Conservation (phyloP, 2,113 vertebrate species). For the Sinocyclocheilus grahami region DNA sequence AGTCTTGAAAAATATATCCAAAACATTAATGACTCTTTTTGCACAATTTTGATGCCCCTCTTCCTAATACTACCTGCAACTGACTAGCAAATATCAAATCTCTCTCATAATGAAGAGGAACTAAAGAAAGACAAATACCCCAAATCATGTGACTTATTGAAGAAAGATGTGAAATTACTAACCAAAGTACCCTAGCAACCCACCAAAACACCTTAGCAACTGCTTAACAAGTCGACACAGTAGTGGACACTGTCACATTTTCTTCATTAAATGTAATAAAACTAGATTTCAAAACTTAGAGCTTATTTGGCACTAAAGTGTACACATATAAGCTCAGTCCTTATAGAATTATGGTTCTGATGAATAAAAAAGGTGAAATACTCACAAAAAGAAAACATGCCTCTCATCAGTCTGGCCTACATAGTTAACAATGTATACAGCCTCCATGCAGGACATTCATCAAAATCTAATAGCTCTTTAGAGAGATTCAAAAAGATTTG, state of each 20-base stretch:
- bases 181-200: no score
- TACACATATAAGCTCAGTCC: background rate
- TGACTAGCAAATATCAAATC: no score
- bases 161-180: no score
- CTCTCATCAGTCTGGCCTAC: conserved; percentile 9
- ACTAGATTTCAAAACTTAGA: background rate
- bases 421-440: background rate
- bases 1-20: no score
- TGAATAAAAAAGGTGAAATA: background rate
- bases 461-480: conserved; percentile 36
- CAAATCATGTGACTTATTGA: no score
- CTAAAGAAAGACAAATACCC: no score
- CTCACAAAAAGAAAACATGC: background rate
- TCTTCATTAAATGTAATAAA: background rate
- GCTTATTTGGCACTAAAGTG: background rate
- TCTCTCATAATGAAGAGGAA: no score
- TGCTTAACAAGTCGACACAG: no score
- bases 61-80: no score
- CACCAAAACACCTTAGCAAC: no score
- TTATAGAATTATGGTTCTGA: background rate
- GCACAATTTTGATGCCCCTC: no score
- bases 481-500: conserved; percentile 9
- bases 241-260: background rate
- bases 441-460: conserved; percentile 23
- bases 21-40: no score